These are phyloP conservation scores for Characodon lateralis DNA, from an alignment of 2,797 vertebrate genomes.

Conservation along the genomic window DNA sequence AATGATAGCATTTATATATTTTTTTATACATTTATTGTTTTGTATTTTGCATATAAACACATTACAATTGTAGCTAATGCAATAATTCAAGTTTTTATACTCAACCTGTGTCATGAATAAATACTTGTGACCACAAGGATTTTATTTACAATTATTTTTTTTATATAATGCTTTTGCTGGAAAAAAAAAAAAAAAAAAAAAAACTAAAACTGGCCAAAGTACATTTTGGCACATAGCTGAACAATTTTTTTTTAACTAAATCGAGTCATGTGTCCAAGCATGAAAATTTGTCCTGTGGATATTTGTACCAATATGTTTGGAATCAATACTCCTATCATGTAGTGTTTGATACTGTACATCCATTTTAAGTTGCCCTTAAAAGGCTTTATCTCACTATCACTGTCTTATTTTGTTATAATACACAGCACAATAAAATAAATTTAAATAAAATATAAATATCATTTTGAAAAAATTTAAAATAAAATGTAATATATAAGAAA, in stretches of 20 bases:
- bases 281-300: not conserved
- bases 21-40: constrained; percentile 44
- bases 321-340: not conserved
- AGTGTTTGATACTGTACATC: not conserved
- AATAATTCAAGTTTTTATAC: constrained; percentile 48
- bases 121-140: constrained; percentile 50
- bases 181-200: no score
- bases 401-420: not conserved
- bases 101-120: constrained; percentile 62
- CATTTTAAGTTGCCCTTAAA: not conserved
- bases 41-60: constrained; percentile 56
- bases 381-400: not conserved
- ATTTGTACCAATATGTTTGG: not conserved
- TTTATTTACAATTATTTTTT: constrained; percentile 32
- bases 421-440: not conserved
- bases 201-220: no score
- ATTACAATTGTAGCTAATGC: constrained; percentile 30
- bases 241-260: not conserved
- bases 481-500: not conserved
- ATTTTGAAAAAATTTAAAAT: not conserved
- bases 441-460: not conserved
- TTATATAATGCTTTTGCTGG: constrained; percentile 1
- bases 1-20: constrained; percentile 41
- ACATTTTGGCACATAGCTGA: not conserved
- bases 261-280: not conserved